Evolutionary conservation across 2,888 invertebrate species (phyloP).

Genomic region (Isoperla grammatica): DNA sequence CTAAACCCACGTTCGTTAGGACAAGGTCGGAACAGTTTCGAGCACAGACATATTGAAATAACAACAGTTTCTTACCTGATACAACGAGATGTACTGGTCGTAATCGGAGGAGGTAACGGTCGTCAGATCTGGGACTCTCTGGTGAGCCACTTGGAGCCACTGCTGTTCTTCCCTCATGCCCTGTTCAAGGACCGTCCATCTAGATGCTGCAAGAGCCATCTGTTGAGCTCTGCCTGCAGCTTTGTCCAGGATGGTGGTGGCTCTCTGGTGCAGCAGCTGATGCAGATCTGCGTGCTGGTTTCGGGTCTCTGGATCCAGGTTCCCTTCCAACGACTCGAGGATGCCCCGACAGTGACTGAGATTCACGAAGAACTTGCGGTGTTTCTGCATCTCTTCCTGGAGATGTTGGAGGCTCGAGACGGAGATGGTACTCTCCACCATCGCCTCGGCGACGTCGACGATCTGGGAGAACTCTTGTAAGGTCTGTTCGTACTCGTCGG

Average conservation of each 20-base stretch:
- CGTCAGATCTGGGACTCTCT: constrained; percentile 73
- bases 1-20: too few species aligned
- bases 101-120: constrained; percentile 78
- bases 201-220: constrained; percentile 77
- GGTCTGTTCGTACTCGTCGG: constrained; percentile 84
- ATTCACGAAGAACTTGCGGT: constrained; percentile 83
- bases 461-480: constrained; percentile 81
- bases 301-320: constrained; percentile 74
- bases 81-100: constrained; percentile 76
- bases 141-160: constrained; percentile 79
- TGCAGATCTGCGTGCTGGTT: constrained; percentile 67
- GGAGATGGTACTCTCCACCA: constrained; percentile 70
- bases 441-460: constrained; percentile 73
- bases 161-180: constrained; percentile 76
- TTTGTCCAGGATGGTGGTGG: constrained; percentile 69
- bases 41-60: neutral
- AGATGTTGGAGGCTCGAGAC: constrained; percentile 70
- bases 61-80: constrained; percentile 45
- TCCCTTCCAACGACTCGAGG: constrained; percentile 77
- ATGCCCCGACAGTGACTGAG: constrained; percentile 82
- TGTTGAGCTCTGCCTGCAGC: constrained; percentile 76
- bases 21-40: constrained; percentile 26
- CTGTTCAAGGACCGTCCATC: constrained; percentile 75
- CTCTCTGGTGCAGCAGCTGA: constrained; percentile 68
- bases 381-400: constrained; percentile 86